Evolutionary conservation across 1,140 invertebrate genomes (phyloP).

Genomic region (Papilio aristodemus): DNA sequence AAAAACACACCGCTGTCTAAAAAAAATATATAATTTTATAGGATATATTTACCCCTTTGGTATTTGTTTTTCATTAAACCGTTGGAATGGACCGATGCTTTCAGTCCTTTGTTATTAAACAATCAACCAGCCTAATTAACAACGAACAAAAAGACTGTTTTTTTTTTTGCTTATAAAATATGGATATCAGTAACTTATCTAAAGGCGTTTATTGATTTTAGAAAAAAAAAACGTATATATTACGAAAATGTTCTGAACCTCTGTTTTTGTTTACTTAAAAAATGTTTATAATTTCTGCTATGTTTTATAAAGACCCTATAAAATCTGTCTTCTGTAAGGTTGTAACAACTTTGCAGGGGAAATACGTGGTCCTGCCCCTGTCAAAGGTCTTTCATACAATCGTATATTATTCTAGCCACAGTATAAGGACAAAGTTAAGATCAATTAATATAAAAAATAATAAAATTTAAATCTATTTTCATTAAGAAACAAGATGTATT

Average conservation of each 20-base stretch:
- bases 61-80: constrained; percentile 7
- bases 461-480: constrained; percentile 7
- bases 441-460: background rate
- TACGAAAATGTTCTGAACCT: background rate
- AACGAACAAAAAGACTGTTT: background rate
- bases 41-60: background rate
- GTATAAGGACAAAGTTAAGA: background rate
- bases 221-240: background rate
- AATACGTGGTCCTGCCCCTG: too few relatives aligned
- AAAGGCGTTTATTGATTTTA: background rate
- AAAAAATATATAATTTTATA: background rate
- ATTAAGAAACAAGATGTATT: constrained; percentile 21
- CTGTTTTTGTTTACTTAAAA: background rate
- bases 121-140: background rate
- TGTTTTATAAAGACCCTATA: background rate
- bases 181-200: background rate
- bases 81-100: background rate
- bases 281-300: background rate
- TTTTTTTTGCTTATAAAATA: background rate
- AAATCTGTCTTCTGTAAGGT: too few relatives aligned
- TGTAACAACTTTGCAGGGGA: too few relatives aligned
- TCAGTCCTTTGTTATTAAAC: background rate
- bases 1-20: background rate
- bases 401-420: too few relatives aligned
- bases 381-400: too few relatives aligned